These are phyloP conservation scores for Kuschelorhynchus macadamiae DNA, from an alignment of 2,888 invertebrate species.

Conservation along the genomic window DNA sequence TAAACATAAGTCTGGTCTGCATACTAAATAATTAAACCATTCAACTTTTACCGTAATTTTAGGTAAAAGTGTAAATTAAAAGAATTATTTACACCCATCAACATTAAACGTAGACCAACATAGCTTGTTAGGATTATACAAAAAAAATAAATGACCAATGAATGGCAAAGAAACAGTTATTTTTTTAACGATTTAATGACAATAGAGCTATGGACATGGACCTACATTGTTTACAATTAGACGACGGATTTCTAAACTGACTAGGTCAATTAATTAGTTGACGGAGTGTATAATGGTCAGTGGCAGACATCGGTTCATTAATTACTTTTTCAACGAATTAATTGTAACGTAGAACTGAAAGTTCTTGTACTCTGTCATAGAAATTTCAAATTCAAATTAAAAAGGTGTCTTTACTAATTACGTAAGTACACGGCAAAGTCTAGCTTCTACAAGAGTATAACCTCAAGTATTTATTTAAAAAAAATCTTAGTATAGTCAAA, in stretches of 20 bases:
- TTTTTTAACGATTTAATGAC: slow-evolving; percentile 12
- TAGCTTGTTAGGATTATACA: background rate
- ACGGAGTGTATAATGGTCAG: background rate
- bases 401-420: too few relatives aligned
- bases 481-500: too few relatives aligned
- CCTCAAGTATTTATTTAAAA: too few relatives aligned
- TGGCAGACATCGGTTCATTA: background rate
- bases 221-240: slow-evolving; percentile 29
- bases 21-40: too few relatives aligned
- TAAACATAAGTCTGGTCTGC: too few relatives aligned
- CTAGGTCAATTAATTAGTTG: slow-evolving; percentile 27
- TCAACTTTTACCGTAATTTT: too few relatives aligned
- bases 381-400: too few relatives aligned
- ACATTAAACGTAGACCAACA: slow-evolving; percentile 1
- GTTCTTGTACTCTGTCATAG: too few relatives aligned
- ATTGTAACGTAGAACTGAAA: too few relatives aligned
- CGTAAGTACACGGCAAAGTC: too few relatives aligned
- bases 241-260: slow-evolving; percentile 31
- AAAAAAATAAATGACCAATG: slow-evolving; percentile 16
- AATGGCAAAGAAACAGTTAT: slow-evolving; percentile 26
- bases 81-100: slow-evolving; percentile 19
- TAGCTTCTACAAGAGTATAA: too few relatives aligned
- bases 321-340: background rate
- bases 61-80: slow-evolving; percentile 32
- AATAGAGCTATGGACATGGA: slow-evolving; percentile 18